These are phyloP conservation scores for Ceraclea dissimilis DNA, from an alignment of 2,888 invertebrate species.

Conservation along the genomic window DNA sequence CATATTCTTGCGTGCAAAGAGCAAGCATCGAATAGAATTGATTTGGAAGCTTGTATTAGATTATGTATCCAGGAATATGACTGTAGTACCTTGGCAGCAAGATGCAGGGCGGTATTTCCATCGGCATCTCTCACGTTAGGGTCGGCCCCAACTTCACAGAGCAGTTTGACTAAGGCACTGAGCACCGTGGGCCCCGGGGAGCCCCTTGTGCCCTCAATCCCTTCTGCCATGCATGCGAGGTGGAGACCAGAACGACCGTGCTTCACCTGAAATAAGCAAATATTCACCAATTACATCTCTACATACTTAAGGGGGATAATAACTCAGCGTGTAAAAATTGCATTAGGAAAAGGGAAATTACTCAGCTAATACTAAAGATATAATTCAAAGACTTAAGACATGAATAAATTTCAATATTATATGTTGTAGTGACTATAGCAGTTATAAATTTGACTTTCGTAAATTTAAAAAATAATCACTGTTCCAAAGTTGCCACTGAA, in stretches of 20 bases:
- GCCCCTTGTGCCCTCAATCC: slow-evolving; percentile 60
- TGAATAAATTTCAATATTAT: too few relatives aligned
- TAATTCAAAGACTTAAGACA: too few relatives aligned
- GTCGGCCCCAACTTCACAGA: slow-evolving; percentile 76
- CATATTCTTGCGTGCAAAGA: too few relatives aligned
- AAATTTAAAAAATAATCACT: too few relatives aligned
- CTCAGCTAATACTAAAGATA: too few relatives aligned
- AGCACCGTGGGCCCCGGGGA: slow-evolving; percentile 36
- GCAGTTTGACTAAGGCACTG: slow-evolving; percentile 51
- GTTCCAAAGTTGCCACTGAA: too few relatives aligned
- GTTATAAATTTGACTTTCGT: too few relatives aligned
- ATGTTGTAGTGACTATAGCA: background rate
- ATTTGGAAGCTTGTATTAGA: too few relatives aligned
- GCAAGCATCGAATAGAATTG: too few relatives aligned
- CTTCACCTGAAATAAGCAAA: slow-evolving; percentile 41
- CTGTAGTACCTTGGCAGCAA: slow-evolving; percentile 70
- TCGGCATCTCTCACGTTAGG: slow-evolving; percentile 72
- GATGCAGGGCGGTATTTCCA: slow-evolving; percentile 83
- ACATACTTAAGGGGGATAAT: background rate
- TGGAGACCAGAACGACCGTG: slow-evolving; percentile 68
- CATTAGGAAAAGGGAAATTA: too few relatives aligned
- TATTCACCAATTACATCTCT: background rate
- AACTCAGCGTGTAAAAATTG: too few relatives aligned
- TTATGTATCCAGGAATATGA: too few relatives aligned
- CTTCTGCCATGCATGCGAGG: slow-evolving; percentile 73